A percentile compares a stretch with the other conserved stretches of the same genome.
Evolutionary conservation across 2,797 vertebrate genomes (phyloP).

Genomic region (Falco naumanni): DNA sequence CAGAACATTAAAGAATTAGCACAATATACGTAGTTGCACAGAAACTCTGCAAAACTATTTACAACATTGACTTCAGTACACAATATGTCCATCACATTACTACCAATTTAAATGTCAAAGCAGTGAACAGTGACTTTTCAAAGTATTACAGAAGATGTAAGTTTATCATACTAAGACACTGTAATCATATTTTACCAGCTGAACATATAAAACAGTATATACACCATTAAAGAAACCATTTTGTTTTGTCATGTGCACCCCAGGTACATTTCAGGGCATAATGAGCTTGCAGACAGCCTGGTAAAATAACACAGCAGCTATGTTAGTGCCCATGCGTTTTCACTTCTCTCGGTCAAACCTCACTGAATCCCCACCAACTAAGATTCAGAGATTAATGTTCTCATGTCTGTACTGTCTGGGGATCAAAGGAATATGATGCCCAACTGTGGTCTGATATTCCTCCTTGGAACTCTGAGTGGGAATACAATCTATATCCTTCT

Average conservation of each 20-base stretch:
- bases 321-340: rapidly evolving
- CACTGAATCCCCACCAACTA: neutral
- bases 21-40: slow-evolving; percentile 6
- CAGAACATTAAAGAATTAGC: slow-evolving; percentile 35
- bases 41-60: slow-evolving; percentile 17
- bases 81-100: neutral
- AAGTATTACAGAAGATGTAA: neutral
- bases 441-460: neutral
- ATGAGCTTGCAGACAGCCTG: neutral
- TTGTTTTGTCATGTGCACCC: neutral
- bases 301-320: neutral
- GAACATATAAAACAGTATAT: neutral
- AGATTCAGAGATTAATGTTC: neutral
- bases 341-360: neutral
- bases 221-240: neutral
- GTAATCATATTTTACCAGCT: neutral
- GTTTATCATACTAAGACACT: neutral
- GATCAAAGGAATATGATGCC: neutral
- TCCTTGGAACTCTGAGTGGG: neutral
- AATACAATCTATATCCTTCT: neutral
- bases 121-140: neutral
- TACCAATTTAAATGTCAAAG: neutral
- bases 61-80: neutral
- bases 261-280: neutral
- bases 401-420: neutral